These are phyloP conservation scores for Mythimna vitellina DNA, from an alignment of 2,888 invertebrate species.

Conservation along the genomic window DNA sequence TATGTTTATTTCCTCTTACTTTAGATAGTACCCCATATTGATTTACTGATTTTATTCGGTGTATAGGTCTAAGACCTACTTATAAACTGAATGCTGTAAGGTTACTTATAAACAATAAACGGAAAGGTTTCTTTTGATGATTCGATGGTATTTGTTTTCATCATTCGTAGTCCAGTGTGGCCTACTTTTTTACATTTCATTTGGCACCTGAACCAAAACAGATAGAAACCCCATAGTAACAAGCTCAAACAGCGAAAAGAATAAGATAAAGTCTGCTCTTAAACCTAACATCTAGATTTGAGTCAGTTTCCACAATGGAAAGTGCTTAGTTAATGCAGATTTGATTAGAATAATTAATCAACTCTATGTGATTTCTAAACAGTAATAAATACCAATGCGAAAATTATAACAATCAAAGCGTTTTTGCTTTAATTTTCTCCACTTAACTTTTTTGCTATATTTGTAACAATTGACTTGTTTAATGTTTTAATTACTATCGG, in stretches of 20 bases:
- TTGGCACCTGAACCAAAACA: not conserved
- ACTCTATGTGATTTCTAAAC: slow-evolving; percentile 32
- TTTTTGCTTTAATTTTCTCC: slow-evolving; percentile 42
- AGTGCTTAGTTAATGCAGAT: not conserved
- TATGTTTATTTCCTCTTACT: not conserved
- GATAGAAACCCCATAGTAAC: not conserved
- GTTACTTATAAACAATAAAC: not conserved
- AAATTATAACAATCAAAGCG: slow-evolving; percentile 28
- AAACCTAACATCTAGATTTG: not conserved
- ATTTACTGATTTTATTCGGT: too few species aligned
- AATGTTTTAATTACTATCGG: slow-evolving; percentile 14
- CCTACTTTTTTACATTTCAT: not conserved
- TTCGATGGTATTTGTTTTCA: too few species aligned
- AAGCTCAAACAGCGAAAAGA: too few species aligned
- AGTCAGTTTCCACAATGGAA: not conserved
- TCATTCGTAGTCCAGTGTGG: not conserved
- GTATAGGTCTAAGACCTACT: not conserved
- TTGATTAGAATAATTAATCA: slow-evolving; percentile 8
- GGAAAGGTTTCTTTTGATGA: too few species aligned
- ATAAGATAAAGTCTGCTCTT: too few species aligned
- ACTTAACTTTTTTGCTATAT: slow-evolving; percentile 10
- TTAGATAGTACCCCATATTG: too few species aligned
- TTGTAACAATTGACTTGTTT: slow-evolving; percentile 32
- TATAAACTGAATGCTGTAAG: not conserved
- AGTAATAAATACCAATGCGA: not conserved